These are phyloP conservation scores for Drosophila subobscura DNA, from an alignment of 1,140 invertebrate species.

Conservation along the genomic window DNA sequence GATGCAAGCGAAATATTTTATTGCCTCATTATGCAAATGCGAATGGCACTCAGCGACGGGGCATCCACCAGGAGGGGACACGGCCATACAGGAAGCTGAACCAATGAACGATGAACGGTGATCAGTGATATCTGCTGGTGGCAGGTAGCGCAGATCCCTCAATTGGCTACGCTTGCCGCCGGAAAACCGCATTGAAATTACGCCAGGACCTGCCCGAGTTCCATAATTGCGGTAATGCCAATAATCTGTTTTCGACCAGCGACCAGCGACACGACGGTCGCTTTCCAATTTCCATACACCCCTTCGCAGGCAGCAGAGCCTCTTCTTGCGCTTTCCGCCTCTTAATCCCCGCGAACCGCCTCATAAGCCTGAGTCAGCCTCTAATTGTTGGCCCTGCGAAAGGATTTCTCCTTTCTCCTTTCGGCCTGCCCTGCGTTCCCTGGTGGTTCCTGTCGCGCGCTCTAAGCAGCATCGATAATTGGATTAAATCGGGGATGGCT, in stretches of 20 bases:
- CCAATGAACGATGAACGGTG: too few relatives aligned
- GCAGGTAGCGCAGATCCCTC: constrained; percentile 37
- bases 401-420: constrained; percentile 50
- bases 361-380: constrained; percentile 61
- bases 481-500: constrained; percentile 48
- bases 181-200: constrained; percentile 80
- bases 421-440: constrained; percentile 7
- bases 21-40: constrained; percentile 81
- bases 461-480: constrained; percentile 61
- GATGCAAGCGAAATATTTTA: constrained; percentile 81
- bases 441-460: constrained; percentile 25
- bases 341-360: constrained; percentile 52
- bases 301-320: background rate
- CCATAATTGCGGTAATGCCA: constrained; percentile 79
- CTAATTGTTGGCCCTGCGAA: constrained; percentile 53
- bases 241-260: constrained; percentile 70
- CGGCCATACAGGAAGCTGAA: too few relatives aligned
- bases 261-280: constrained; percentile 3
- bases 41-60: constrained; percentile 54
- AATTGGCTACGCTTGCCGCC: constrained; percentile 64
- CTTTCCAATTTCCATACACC: constrained; percentile 3
- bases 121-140: constrained; percentile 4
- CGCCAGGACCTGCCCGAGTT: constrained; percentile 74
- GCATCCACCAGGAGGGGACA: too few relatives aligned
- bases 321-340: constrained; percentile 22